These are phyloP conservation scores for Diaperis boleti DNA, from an alignment of 2,888 invertebrate genomes.

Conservation along the genomic window DNA sequence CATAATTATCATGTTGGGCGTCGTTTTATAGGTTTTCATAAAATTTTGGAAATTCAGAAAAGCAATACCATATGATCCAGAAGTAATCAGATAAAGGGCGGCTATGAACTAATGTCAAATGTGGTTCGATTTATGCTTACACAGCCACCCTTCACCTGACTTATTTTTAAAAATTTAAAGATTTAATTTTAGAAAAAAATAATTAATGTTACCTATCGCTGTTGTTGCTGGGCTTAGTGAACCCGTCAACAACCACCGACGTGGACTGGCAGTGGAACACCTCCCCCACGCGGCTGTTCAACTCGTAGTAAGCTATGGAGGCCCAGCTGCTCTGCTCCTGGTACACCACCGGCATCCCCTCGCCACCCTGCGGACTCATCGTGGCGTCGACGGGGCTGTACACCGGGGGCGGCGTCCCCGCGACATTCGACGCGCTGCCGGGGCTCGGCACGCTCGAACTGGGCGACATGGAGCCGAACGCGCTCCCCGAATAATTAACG, in stretches of 20 bases:
- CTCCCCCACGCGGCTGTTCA: slow-evolving; percentile 98
- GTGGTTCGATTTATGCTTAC: too few species aligned
- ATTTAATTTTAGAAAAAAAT: too few species aligned
- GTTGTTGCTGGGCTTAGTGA: slow-evolving; percentile 97
- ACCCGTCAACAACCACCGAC: slow-evolving; percentile 97
- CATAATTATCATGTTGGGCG: too few species aligned
- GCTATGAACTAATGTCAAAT: too few species aligned
- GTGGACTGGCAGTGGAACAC: slow-evolving; percentile 93
- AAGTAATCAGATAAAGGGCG: too few species aligned
- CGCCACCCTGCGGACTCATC: slow-evolving; percentile 66
- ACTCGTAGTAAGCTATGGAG: slow-evolving; percentile 97
- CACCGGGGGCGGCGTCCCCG: slow-evolving; percentile 96
- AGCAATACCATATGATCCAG: too few species aligned
- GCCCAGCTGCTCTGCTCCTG: slow-evolving; percentile 98
- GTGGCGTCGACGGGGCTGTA: slow-evolving; percentile 91
- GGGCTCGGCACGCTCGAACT: slow-evolving; percentile 76
- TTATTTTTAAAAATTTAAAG: too few species aligned
- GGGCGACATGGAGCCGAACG: slow-evolving; percentile 78
- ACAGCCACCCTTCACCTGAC: too few species aligned
- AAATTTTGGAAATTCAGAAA: too few species aligned
- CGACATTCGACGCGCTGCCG: slow-evolving; percentile 73
- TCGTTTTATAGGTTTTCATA: too few species aligned
- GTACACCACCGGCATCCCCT: slow-evolving; percentile 89
- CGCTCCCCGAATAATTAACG: slow-evolving; percentile 87
- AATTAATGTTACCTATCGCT: too few species aligned